Conservation (phyloP, 2,113 vertebrate genomes). For the Plecotus auritus region DNA sequence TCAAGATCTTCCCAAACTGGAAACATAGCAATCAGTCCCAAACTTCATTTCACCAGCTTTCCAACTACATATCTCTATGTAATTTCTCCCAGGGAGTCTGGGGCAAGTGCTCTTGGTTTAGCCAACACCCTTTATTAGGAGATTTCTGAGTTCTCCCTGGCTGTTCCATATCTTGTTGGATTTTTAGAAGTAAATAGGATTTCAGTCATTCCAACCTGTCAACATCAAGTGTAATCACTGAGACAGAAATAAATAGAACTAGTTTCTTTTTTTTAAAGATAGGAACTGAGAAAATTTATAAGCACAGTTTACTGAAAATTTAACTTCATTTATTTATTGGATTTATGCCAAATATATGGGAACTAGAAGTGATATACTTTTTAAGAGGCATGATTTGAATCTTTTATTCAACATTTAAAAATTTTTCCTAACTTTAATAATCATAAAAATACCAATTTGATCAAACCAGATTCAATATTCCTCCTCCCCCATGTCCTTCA, state of each 20-base stretch:
- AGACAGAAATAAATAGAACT: constrained; percentile 10
- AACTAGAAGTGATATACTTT: background rate
- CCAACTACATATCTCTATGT: background rate
- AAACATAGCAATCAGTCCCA: background rate
- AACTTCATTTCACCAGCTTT: background rate
- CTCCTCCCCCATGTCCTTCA: background rate
- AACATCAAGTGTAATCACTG: background rate
- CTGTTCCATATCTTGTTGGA: background rate
- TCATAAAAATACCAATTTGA: constrained; percentile 17
- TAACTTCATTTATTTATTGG: constrained; percentile 10
- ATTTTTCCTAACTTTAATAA: constrained; percentile 1
- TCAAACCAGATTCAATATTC: constrained; percentile 2
- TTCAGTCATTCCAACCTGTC: constrained; percentile 14
- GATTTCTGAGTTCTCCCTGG: background rate
- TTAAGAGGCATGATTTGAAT: background rate
- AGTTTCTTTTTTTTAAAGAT: background rate
- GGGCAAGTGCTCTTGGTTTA: background rate
- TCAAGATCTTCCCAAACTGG: background rate
- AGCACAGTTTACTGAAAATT: background rate
- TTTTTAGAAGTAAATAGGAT: constrained; percentile 5
- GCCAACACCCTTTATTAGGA: background rate
- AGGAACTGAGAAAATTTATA: background rate
- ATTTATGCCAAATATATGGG: background rate
- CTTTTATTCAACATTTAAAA: background rate
- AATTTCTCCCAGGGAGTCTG: background rate